phyloP scores from a whole-genome alignment of 1,140 invertebrate species.

The Cotesia glomerata region DNA sequence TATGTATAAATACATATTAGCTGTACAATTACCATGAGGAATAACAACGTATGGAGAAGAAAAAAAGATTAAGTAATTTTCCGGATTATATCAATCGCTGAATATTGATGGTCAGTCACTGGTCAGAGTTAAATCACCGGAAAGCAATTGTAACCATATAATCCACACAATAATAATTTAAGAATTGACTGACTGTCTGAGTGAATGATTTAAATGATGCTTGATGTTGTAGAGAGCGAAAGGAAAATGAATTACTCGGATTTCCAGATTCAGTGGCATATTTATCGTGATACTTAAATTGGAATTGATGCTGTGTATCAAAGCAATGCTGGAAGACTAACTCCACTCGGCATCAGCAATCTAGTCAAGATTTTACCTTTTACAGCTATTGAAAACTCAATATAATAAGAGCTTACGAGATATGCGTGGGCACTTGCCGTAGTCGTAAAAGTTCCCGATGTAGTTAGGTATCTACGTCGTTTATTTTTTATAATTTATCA shows the following conservation, averaged over 20 bases:
- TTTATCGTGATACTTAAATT: constrained; percentile 21
- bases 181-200: too few relatives aligned
- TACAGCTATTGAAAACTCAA: background rate
- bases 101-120: background rate
- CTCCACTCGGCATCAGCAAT: constrained; percentile 9
- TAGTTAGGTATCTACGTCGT: background rate
- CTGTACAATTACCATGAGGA: constrained; percentile 23
- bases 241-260: background rate
- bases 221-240: background rate
- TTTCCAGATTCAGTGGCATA: constrained; percentile 5
- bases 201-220: too few relatives aligned
- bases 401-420: background rate
- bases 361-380: constrained; percentile 24
- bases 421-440: constrained; percentile 14
- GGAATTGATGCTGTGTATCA: constrained; percentile 22
- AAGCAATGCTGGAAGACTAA: constrained; percentile 12
- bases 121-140: background rate
- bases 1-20: constrained; percentile 1
- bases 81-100: constrained; percentile 21
- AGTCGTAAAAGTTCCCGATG: too few relatives aligned
- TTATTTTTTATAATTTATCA: background rate
- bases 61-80: constrained; percentile 21
- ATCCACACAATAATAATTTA: too few relatives aligned
- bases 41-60: constrained; percentile 12
- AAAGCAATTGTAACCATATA: too few relatives aligned